Conservation (phyloP, 2,797 vertebrate species). For the Orientallactaga sibirica region DNA sequence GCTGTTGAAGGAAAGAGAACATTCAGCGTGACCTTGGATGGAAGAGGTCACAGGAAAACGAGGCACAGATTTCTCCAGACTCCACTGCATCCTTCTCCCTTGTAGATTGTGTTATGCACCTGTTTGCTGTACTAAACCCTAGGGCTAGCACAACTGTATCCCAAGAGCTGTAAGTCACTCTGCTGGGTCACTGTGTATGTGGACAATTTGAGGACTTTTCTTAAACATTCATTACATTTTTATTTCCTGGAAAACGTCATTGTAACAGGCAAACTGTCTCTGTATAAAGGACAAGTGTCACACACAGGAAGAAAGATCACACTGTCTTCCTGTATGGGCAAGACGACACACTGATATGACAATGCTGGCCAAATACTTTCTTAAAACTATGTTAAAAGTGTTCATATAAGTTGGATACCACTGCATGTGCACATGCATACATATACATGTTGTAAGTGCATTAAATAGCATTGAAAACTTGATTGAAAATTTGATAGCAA, state of each 20-base stretch:
- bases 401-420: not conserved
- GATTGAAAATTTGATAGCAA: not conserved
- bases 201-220: too few relatives aligned
- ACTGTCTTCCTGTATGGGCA: not conserved
- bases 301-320: not conserved
- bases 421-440: not conserved
- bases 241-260: not conserved
- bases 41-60: not conserved
- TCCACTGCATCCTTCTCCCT: not conserved
- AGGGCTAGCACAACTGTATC: not conserved
- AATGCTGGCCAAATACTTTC: not conserved
- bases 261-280: not conserved
- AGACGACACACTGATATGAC: not conserved
- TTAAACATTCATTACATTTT: not conserved
- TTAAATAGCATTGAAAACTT: not conserved
- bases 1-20: not conserved
- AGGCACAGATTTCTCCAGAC: not conserved
- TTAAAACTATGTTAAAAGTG: not conserved
- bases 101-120: not conserved
- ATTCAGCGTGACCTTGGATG: not conserved
- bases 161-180: not conserved
- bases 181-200: not conserved
- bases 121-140: not conserved
- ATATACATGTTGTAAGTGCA: not conserved
- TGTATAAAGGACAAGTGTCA: not conserved